Conservation (phyloP, 2,888 invertebrate species). For the Lepidonotus clava region DNA sequence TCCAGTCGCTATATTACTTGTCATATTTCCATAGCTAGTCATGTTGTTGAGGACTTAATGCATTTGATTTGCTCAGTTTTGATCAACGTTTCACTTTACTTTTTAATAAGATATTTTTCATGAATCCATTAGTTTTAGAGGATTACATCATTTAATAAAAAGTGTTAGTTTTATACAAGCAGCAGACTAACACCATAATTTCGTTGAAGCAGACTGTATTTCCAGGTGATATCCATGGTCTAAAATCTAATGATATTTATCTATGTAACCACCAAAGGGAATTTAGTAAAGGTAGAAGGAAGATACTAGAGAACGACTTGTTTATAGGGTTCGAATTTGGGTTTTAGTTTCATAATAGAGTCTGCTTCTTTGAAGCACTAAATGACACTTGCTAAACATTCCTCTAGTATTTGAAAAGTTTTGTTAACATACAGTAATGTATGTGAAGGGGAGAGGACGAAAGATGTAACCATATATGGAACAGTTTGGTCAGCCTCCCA, state of each 20-base stretch:
- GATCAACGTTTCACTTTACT: no score
- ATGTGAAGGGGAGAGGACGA: conserved; percentile 21
- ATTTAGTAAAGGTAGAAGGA: not conserved
- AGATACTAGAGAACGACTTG: not conserved
- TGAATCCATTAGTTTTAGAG: not conserved
- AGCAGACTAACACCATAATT: conserved; percentile 44
- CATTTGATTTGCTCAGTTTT: not conserved
- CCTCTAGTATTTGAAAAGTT: conserved; percentile 42
- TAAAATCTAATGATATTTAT: not conserved
- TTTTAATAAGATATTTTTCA: not conserved
- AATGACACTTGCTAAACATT: conserved; percentile 43
- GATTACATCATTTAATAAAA: not conserved
- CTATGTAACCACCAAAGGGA: not conserved
- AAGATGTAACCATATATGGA: conserved; percentile 50
- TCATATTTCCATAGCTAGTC: not conserved
- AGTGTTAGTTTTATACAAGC: conserved; percentile 40
- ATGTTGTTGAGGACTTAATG: not conserved
- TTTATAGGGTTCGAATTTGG: not conserved
- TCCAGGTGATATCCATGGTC: not conserved
- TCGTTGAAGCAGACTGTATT: conserved; percentile 51
- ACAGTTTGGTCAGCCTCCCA: no score
- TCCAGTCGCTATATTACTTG: conserved; percentile 41
- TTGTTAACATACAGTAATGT: conserved; percentile 32
- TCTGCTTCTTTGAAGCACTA: conserved; percentile 46
- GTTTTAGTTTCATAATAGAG: conserved; percentile 34